Evolutionary conservation across 2,113 vertebrate species (phyloP), one percentile per base, ranked within the genome.

Genomic region (Microtus richardsoni): DNA sequence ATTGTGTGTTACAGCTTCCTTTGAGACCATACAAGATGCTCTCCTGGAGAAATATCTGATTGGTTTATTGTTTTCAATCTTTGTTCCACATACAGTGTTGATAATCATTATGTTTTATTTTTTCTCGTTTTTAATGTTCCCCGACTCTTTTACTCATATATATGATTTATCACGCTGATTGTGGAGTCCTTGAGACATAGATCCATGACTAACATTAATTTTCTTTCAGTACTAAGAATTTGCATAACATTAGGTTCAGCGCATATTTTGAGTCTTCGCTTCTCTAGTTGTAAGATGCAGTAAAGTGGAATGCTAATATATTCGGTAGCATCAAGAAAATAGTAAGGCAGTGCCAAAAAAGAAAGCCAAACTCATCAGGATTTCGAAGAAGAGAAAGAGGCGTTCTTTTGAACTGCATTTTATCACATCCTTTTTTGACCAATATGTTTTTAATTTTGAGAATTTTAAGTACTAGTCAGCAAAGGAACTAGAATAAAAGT

Each of bases 371-470:
- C 2, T 36, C 2, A 58, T 66, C 1, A 41, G 62, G 9, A 52
- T 16, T 22, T 12, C 58, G 36, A 83, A 12, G 21, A 24, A 93
- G n/a, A 71, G 28, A 91, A 44, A 2, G 39, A 9, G 8, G 62
- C 17, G 52, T 30, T 73, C 64, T 91, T 62, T 88, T 19, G 14
- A 78, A 70, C 83, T 47, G 75, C 36, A 33, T 78, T 82, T 83
- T 75, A 26, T 66, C 44, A 68, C 7, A 89, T 68, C 47, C 36
- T 91, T 54, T 30, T 64, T 19, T 28, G 21, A 71, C 30, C 36
- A 60, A 85, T 60, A 88, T 71, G 5, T 28, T 89, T 89, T 93
- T 41, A 91, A 92, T 90, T 84, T 91, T 89, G 60, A 94, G 39
- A 93, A 85, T 33, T 85, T 95, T 39, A 91, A 68, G 74, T 86